A percentile compares a stretch with the other conserved stretches of the same genome.
These are phyloP conservation scores for Thalpophila matura DNA, from an alignment of 2,888 invertebrate species.

Conservation along the genomic window DNA sequence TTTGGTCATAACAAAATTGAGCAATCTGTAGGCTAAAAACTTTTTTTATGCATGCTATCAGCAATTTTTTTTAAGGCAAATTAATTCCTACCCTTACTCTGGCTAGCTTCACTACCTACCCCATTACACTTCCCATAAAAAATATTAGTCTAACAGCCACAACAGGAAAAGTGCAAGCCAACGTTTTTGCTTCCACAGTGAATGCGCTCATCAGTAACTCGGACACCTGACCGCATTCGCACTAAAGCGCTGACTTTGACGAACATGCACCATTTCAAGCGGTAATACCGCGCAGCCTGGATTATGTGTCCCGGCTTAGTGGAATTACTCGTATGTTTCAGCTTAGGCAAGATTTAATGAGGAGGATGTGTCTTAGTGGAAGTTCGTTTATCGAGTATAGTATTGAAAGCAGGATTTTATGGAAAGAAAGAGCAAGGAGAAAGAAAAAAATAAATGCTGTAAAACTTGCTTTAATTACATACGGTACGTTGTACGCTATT, in stretches of 20 bases:
- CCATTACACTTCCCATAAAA: not conserved
- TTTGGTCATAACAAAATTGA: too few relatives aligned
- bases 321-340: conserved; percentile 22
- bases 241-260: conserved; percentile 43
- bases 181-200: conserved; percentile 17
- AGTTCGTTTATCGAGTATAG: conserved; percentile 7
- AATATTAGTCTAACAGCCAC: not conserved
- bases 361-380: not conserved
- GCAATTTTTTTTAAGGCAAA: too few relatives aligned
- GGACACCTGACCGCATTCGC: conserved; percentile 21
- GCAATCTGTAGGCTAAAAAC: too few relatives aligned
- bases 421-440: too few relatives aligned
- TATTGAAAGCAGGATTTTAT: too few relatives aligned
- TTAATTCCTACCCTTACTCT: too few relatives aligned
- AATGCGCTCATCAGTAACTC: conserved; percentile 53
- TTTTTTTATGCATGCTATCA: too few relatives aligned
- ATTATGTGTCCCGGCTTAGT: conserved; percentile 34
- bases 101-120: too few relatives aligned
- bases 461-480: too few relatives aligned
- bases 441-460: too few relatives aligned
- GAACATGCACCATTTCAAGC: conserved; percentile 24
- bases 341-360: conserved; percentile 27
- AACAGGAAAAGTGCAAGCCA: conserved; percentile 6
- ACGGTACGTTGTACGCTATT: too few relatives aligned
- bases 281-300: conserved; percentile 13